phyloP scores from a whole-genome alignment of 2,888 invertebrate genomes.

The Autographa pulchrina region DNA sequence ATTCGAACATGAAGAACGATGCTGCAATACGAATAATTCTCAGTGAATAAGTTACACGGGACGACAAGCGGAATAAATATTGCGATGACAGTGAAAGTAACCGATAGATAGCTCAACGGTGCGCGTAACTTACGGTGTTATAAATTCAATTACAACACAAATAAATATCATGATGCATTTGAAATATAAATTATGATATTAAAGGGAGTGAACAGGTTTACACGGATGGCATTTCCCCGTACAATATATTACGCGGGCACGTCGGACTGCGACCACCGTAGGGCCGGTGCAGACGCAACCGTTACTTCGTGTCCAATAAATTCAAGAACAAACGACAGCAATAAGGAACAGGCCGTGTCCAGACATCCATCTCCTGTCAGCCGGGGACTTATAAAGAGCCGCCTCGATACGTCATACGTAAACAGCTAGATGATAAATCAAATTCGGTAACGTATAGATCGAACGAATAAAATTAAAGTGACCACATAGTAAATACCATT shows the following conservation, averaged over 20 bases:
- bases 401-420: constrained; percentile 72
- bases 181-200: constrained; percentile 74
- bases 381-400: constrained; percentile 70
- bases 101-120: constrained; percentile 41
- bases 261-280: constrained; percentile 69
- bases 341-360: constrained; percentile 78
- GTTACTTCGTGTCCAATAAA: constrained; percentile 87
- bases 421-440: constrained; percentile 79
- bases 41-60: constrained; percentile 30
- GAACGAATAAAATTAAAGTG: constrained; percentile 72
- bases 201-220: constrained; percentile 78
- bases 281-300: constrained; percentile 72
- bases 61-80: constrained; percentile 52
- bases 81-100: constrained; percentile 63
- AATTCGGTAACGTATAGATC: constrained; percentile 73
- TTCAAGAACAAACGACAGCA: constrained; percentile 84
- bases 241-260: constrained; percentile 74
- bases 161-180: constrained; percentile 68
- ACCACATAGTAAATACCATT: constrained; percentile 74
- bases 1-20: constrained; percentile 31
- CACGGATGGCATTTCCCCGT: constrained; percentile 72
- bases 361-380: constrained; percentile 85
- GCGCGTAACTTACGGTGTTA: constrained; percentile 54
- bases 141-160: constrained; percentile 69
- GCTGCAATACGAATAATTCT: constrained; percentile 33